Percentiles rank a stretch among this genome's conserved stretches.
phyloP scores from a whole-genome alignment of 2,797 vertebrate species.

The Acanthopagrus latus region DNA sequence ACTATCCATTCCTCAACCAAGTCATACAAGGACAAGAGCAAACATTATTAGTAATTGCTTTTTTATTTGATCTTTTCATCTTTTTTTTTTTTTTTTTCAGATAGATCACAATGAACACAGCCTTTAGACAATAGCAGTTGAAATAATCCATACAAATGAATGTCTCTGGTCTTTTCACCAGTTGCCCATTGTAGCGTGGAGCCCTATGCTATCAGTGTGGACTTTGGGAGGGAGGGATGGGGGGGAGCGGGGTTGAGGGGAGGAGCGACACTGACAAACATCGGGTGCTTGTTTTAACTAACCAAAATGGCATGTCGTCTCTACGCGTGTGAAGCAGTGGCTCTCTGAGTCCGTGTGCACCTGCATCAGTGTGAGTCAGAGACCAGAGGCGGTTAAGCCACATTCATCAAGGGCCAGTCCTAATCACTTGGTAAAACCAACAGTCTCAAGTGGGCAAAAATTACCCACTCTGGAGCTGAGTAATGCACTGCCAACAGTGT shows the following conservation, averaged over 20 bases:
- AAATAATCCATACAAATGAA: slow-evolving; percentile 93
- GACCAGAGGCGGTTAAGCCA: slow-evolving; percentile 73
- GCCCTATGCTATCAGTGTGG: slow-evolving; percentile 80
- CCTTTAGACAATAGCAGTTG: slow-evolving; percentile 94
- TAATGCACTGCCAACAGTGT: slow-evolving; percentile 86
- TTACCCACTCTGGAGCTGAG: slow-evolving; percentile 78
- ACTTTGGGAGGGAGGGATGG: slow-evolving; percentile 50
- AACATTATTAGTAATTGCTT: slow-evolving; percentile 91
- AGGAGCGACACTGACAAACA: slow-evolving; percentile 83
- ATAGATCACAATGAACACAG: slow-evolving; percentile 97
- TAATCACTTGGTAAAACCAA: slow-evolving; percentile 78
- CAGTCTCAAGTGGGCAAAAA: slow-evolving; percentile 89
- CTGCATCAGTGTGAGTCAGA: slow-evolving; percentile 70
- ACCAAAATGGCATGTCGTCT: slow-evolving; percentile 82
- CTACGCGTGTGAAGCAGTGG: slow-evolving; percentile 65
- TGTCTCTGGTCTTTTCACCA: slow-evolving; percentile 88
- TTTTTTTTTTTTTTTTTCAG: slow-evolving; percentile 91
- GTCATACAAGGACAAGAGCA: slow-evolving; percentile 87
- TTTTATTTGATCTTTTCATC: slow-evolving; percentile 91
- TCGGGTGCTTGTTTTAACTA: slow-evolving; percentile 82
- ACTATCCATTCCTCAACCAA: slow-evolving; percentile 80
- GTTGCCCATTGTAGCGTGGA: slow-evolving; percentile 87
- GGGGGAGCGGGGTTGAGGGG: slow-evolving; percentile 51
- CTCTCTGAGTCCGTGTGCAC: slow-evolving; percentile 68
- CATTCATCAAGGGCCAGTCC: slow-evolving; percentile 83